These are phyloP conservation scores for Hydropsyche tenuis DNA, from an alignment of 1,140 invertebrate genomes.

Conservation along the genomic window DNA sequence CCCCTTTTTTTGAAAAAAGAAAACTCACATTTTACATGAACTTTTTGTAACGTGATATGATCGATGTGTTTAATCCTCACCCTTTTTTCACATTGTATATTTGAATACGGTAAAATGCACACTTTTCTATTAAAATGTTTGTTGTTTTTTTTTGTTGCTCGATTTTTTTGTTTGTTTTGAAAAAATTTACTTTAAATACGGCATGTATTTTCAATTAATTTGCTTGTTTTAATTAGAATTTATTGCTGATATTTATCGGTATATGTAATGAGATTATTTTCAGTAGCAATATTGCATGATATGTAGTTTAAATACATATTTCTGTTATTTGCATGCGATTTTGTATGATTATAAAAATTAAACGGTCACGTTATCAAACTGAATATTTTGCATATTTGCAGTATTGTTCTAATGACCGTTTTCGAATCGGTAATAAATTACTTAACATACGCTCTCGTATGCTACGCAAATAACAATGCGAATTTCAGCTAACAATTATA, in stretches of 20 bases:
- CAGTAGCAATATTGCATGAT: too few relatives aligned
- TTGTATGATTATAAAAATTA: too few relatives aligned
- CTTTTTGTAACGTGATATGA: not conserved
- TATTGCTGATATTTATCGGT: too few relatives aligned
- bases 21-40: not conserved
- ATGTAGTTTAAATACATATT: too few relatives aligned
- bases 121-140: conserved; percentile 17
- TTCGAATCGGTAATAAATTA: not conserved
- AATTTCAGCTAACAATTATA: too few relatives aligned
- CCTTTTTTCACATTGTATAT: conserved; percentile 32
- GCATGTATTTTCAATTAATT: too few relatives aligned
- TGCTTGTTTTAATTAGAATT: too few relatives aligned
- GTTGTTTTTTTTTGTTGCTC: not conserved
- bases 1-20: not conserved
- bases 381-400: too few relatives aligned
- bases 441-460: not conserved
- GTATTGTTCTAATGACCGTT: not conserved
- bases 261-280: too few relatives aligned
- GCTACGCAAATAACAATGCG: not conserved
- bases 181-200: too few relatives aligned
- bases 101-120: conserved; percentile 33
- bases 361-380: too few relatives aligned
- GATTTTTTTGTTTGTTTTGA: not conserved
- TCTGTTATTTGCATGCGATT: too few relatives aligned
- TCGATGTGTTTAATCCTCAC: conserved; percentile 25